Base-by-base conservation (phyloP, 2,888 invertebrate genomes). In the Watsonalla binaria region DNA sequence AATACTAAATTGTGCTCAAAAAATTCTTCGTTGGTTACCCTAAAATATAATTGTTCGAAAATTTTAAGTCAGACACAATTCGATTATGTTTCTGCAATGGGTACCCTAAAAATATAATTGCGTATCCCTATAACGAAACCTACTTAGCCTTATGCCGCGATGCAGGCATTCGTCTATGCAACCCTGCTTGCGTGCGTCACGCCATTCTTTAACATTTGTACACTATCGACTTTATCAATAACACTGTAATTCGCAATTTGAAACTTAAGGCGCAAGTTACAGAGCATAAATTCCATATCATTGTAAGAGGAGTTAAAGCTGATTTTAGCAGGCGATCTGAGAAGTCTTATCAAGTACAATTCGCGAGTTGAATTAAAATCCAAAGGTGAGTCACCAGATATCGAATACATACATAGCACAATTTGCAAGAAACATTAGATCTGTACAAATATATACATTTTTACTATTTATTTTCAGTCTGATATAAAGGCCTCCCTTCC, bases 131-230 rank as follows among this genome's bases (percentile, higher is more conserved):
- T 66, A 73, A 70, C 73, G 68, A 63, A 81, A 84, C 84, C 82
- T 82, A 82, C 83, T 80, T 75, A 75, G 66, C 79, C 79, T 81
- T 79, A 73, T 70, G 70, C 69, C 54, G 65, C 82, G 78, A 79
- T 82, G 81, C 82, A 82, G 76, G 76, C 72, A 78, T 78, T 76
- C 76, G 72, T 77, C 79, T 83, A 82, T 84, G 85, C 85, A 82
- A 70, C 70, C 70, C 58, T 66, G 69, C 61, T 85, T 64, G 87
- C 87, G 87, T 87, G 87, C 70, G 60, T 74, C 87, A 87, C 87
- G 87, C 87, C 60, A 87, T 58, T 54, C 24, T 62, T 54, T 53
- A 66, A 7, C 68, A 60, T 37, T 52, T 53, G 37, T 15, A 52
- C 33, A 50, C 47, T 42, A 59, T 59, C 58, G 62, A 58, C 53